phyloP scores from a whole-genome alignment of 64 coral and sea anemone species.

The Acropora yongei region DNA sequence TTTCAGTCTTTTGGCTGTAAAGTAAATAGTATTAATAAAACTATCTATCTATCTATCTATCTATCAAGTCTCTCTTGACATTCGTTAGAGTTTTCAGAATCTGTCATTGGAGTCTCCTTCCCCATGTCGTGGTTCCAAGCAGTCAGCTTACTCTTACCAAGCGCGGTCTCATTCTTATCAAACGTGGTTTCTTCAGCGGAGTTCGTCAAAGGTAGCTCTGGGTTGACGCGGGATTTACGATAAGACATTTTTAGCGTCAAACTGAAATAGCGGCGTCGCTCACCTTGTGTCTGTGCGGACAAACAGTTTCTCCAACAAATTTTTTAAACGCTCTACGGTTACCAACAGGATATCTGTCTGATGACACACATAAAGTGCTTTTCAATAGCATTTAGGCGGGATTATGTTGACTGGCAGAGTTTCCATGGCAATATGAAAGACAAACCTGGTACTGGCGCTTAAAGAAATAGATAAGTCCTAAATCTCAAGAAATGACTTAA shows the following conservation, averaged over 20 bases:
- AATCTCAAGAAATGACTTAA: too few relatives aligned
- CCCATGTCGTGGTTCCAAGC: background rate
- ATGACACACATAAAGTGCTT: background rate
- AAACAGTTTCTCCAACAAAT: too few relatives aligned
- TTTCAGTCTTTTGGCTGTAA: too few relatives aligned
- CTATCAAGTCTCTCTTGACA: slow-evolving; percentile 14
- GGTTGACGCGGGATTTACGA: background rate
- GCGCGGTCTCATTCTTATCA: background rate
- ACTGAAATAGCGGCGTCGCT: too few relatives aligned
- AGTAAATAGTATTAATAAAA: too few relatives aligned
- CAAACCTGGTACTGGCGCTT: background rate
- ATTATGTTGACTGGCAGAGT: background rate
- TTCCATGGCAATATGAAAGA: background rate
- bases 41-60: too few relatives aligned
- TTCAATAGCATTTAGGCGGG: background rate
- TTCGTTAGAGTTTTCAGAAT: background rate
- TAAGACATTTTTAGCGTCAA: background rate
- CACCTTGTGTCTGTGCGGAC: too few relatives aligned
- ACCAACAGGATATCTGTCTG: too few relatives aligned
- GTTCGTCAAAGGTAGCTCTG: background rate
- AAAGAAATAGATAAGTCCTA: too few relatives aligned
- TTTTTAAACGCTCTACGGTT: too few relatives aligned
- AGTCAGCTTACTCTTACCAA: background rate
- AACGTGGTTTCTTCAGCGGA: background rate
- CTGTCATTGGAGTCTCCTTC: background rate